Evolutionary conservation across 2,888 invertebrate species (phyloP), one percentile per base, ranked within the genome.

Genomic region (Germaria angustata): DNA sequence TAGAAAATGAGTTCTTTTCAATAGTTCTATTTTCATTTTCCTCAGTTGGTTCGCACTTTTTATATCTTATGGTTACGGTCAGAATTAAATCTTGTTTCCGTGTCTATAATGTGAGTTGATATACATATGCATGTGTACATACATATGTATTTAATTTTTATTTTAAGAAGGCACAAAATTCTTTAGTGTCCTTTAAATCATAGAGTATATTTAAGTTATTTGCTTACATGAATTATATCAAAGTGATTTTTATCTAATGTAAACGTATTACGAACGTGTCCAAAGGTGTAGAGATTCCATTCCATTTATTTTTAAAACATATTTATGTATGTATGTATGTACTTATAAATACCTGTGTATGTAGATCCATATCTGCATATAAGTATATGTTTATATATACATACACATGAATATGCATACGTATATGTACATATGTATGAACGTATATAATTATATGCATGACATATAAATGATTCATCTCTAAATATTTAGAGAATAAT

Each of bases 81-180:
- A 49, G 59, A 71, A 63, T 44, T 71, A 63, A 63, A 53, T 63
- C 44, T 78, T 63, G 46, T 78, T 71, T 78, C 36, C 63, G 77
- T 53, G 69, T 69, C 51, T 61, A 55, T 53, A 78, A 28, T 69
- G 77, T 71, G 78, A 63, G 78, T 78, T 63, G 5, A 71, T 55
- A 63, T 46, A 65, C 22, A 44, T 22, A 39, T 11, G 9, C 24
- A 66, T 20, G 15, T 46, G 9, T n/a, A n/a, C n/a, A n/a, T n/a
- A n/a, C n/a, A n/a, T n/a, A n/a, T n/a, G 49, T 24, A 49, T 15
- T 41, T 41, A 8, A 6, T 39, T 53, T 15, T 39, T 68, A 53
- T 39, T 55, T 53, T 28, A 68, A 68, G n/a, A 53, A 53, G 7
- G 28, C 3, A 9, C n/a, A 41, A 41, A 13, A 8, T 41, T 41